Percentiles rank a stretch among this genome's conserved stretches.
Conservation (phyloP, 2,797 vertebrate genomes). For the Onychomys torridus region DNA sequence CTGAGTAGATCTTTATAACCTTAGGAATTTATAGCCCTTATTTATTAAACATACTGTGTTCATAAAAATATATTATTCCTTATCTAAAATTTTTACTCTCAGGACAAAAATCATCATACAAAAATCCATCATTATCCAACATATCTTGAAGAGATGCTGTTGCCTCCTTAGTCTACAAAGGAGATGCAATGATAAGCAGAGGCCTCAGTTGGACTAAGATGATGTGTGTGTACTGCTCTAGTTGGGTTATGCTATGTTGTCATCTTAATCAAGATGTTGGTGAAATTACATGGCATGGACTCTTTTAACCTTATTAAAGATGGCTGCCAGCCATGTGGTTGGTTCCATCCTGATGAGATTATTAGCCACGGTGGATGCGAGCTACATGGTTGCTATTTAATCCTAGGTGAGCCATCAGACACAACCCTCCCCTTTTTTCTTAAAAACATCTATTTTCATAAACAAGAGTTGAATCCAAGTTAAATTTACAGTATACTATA, state of each 20-base stretch:
- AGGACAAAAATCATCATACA: not conserved
- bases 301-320: not conserved
- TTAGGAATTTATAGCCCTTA: not conserved
- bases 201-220: not conserved
- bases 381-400: not conserved
- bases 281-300: not conserved
- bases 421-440: not conserved
- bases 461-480: not conserved
- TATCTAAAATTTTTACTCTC: not conserved
- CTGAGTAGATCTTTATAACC: not conserved
- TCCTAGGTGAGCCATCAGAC: not conserved
- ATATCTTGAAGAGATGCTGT: not conserved
- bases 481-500: not conserved
- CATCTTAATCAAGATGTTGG: not conserved
- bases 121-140: not conserved
- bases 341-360: not conserved
- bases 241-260: not conserved
- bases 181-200: not conserved
- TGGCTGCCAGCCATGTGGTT: not conserved
- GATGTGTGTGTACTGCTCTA: not conserved
- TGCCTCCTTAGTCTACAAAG: not conserved
- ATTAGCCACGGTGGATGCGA: not conserved
- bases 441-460: not conserved
- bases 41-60: not conserved
- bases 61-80: not conserved